phyloP scores from a whole-genome alignment of 2,797 vertebrate genomes.

The Clamator glandarius region DNA sequence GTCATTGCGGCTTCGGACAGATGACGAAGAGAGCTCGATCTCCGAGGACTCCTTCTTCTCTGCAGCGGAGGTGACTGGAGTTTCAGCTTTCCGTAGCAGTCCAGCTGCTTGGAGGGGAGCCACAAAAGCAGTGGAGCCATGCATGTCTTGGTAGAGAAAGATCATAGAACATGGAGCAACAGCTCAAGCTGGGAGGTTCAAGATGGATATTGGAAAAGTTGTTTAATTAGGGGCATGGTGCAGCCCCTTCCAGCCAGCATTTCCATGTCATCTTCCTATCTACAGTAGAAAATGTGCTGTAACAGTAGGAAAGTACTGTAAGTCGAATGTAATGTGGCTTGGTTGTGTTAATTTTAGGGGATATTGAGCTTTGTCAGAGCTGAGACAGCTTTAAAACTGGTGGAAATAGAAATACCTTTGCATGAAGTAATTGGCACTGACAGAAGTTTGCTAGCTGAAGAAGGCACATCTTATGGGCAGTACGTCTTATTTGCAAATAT shows the following conservation, averaged over 20 bases:
- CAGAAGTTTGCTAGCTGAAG: not conserved
- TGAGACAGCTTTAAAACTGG: not conserved
- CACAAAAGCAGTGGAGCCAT: not conserved
- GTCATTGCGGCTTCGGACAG: constrained; percentile 77
- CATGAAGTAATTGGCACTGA: not conserved
- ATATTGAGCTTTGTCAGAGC: not conserved
- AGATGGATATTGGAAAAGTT: not conserved
- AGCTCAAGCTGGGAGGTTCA: not conserved
- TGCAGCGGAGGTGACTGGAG: constrained; percentile 87
- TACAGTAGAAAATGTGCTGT: not conserved
- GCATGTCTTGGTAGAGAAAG: not conserved
- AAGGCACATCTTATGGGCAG: not conserved
- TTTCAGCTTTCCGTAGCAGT: not conserved
- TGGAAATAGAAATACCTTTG: not conserved
- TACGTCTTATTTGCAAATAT: not conserved
- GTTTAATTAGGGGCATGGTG: not conserved
- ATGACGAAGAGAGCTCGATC: constrained; percentile 86
- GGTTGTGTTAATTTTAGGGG: not conserved
- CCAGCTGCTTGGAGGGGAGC: not conserved
- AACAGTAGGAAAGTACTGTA: not conserved
- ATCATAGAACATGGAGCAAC: not conserved
- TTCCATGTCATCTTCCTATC: not conserved
- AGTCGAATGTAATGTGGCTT: not conserved
- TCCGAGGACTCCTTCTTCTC: constrained; percentile 98
- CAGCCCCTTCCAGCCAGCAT: not conserved